Evolutionary conservation across 2,113 vertebrate genomes (phyloP).

Genomic region (Ptilonorhynchus violaceus): DNA sequence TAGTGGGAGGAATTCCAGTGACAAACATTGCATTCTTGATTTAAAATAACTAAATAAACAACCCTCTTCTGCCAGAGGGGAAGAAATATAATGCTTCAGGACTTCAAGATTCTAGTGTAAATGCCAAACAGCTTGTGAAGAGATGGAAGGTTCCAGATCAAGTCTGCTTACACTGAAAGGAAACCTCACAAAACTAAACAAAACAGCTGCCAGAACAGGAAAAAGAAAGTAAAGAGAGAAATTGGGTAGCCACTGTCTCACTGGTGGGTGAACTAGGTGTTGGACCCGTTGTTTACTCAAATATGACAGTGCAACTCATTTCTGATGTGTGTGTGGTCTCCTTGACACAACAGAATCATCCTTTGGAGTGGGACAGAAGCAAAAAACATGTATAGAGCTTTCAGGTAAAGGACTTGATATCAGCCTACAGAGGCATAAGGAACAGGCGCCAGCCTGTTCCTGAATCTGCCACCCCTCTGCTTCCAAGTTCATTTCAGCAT

Average conservation of each 20-base stretch:
- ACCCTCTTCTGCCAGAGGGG: not conserved
- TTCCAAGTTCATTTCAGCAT: not conserved
- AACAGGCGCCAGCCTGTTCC: not conserved
- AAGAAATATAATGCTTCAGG: not conserved
- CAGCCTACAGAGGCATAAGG: not conserved
- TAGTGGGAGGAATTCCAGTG: not conserved
- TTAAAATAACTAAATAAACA: not conserved
- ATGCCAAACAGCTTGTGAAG: conserved; percentile 22
- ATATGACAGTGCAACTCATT: not conserved
- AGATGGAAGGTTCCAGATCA: conserved; percentile 36
- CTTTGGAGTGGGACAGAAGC: not conserved
- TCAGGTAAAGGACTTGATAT: not conserved
- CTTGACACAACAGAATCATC: not conserved
- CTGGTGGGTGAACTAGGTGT: not conserved
- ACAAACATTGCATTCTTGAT: not conserved
- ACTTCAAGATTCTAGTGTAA: conserved; percentile 17
- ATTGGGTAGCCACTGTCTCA: not conserved
- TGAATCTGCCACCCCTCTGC: not conserved
- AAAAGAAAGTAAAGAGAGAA: not conserved
- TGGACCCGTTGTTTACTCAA: not conserved
- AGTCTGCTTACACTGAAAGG: conserved; percentile 13
- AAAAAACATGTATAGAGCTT: not conserved
- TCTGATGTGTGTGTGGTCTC: not conserved
- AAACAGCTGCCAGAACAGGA: not conserved
- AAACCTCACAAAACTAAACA: conserved; percentile 6